phyloP scores from a whole-genome alignment of 2,888 invertebrate genomes.

The Lobophora halterata region DNA sequence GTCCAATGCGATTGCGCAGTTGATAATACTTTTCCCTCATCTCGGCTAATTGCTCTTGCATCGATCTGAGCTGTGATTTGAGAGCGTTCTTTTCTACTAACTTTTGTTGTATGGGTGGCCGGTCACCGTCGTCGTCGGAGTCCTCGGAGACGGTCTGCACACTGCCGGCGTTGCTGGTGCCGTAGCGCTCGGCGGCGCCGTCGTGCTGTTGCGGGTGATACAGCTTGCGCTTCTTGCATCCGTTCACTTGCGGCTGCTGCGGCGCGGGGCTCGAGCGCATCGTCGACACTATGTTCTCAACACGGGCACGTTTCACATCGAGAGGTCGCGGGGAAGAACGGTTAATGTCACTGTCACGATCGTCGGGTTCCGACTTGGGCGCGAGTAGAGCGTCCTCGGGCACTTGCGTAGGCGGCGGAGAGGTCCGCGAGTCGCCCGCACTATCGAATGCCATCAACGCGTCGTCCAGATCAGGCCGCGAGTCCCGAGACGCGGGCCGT shows the following conservation, averaged over 20 bases:
- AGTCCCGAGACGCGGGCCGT: constrained; percentile 84
- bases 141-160: constrained; percentile 81
- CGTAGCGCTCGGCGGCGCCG: constrained; percentile 82
- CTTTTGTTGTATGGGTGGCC: constrained; percentile 90
- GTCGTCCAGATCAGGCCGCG: constrained; percentile 82
- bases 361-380: constrained; percentile 85
- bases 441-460: constrained; percentile 82
- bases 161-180: constrained; percentile 72
- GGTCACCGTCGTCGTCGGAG: constrained; percentile 88
- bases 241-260: constrained; percentile 88
- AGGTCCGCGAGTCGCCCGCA: constrained; percentile 67
- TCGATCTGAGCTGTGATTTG: constrained; percentile 90
- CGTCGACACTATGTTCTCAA: constrained; percentile 96
- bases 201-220: constrained; percentile 98
- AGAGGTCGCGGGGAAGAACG: constrained; percentile 81
- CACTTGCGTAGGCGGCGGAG: constrained; percentile 80
- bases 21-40: constrained; percentile 96
- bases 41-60: constrained; percentile 94
- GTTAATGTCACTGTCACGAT: constrained; percentile 82
- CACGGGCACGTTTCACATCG: constrained; percentile 94
- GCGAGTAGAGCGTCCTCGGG: constrained; percentile 79
- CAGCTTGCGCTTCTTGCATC: constrained; percentile 96
- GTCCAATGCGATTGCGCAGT: constrained; percentile 91
- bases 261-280: constrained; percentile 94
- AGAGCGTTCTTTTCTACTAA: constrained; percentile 92